Conservation (phyloP, 2,113 vertebrate species). For the Anguilla japonica region DNA sequence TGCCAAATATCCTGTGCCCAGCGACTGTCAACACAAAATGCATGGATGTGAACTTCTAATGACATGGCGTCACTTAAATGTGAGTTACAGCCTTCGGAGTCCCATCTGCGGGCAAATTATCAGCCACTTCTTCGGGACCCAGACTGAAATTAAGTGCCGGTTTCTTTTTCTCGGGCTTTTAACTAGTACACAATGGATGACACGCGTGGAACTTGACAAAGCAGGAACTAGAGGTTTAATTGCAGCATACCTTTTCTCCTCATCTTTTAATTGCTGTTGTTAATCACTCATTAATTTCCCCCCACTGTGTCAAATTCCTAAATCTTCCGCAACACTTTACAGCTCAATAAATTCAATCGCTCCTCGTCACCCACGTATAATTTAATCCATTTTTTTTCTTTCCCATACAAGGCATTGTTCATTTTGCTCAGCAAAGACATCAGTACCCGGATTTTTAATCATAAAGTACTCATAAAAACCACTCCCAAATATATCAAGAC, state of each 20-base stretch:
- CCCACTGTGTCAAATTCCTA: slow-evolving; percentile 86
- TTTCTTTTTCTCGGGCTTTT: slow-evolving; percentile 96
- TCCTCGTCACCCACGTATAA: slow-evolving; percentile 93
- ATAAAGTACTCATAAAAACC: slow-evolving; percentile 86
- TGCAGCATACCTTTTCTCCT: slow-evolving; percentile 83
- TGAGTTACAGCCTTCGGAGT: slow-evolving; percentile 99
- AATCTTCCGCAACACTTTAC: slow-evolving; percentile 89
- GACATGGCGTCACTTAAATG: slow-evolving; percentile 99
- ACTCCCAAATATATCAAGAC: slow-evolving; percentile 82
- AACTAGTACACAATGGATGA: slow-evolving; percentile 99
- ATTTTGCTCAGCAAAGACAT: slow-evolving; percentile 87
- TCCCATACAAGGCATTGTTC: slow-evolving; percentile 88
- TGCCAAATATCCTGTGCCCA: slow-evolving; percentile 99
- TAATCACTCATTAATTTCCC: slow-evolving; percentile 99
- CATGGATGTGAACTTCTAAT: slow-evolving; percentile 99
- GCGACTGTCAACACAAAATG: slow-evolving; percentile 99
- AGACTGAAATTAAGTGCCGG: slow-evolving; percentile 95
- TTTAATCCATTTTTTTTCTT: slow-evolving; percentile 91
- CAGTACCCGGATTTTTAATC: slow-evolving; percentile 93
- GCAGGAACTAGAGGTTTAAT: slow-evolving; percentile 99
- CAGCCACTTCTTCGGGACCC: slow-evolving; percentile 96
- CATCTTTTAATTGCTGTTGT: slow-evolving; percentile 93
- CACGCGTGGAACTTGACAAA: slow-evolving; percentile 92
- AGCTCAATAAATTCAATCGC: slow-evolving; percentile 88
- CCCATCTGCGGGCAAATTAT: slow-evolving; percentile 98